phyloP scores from a whole-genome alignment of 2,888 invertebrate species.

The Eupithecia pulchellata region DNA sequence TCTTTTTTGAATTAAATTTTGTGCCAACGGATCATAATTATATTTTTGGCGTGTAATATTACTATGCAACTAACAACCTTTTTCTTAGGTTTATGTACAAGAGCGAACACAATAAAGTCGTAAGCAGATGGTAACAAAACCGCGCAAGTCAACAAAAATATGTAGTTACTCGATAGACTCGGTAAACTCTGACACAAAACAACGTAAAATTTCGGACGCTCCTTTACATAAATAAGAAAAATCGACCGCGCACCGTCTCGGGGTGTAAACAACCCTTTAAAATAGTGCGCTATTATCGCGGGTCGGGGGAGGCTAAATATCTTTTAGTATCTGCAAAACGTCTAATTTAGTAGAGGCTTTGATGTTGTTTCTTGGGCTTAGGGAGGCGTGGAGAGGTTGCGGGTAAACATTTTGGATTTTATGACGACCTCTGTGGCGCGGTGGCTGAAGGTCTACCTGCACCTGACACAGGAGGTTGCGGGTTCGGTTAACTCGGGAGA shows the following conservation, averaged over 20 bases:
- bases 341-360: conserved; percentile 77
- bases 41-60: too few species aligned
- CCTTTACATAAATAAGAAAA: conserved; percentile 47
- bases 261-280: conserved; percentile 79
- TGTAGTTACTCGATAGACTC: conserved; percentile 7
- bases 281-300: conserved; percentile 69
- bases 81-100: background rate
- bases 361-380: conserved; percentile 62
- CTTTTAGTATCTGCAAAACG: conserved; percentile 82
- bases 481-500: too few species aligned
- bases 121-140: background rate
- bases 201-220: conserved; percentile 36
- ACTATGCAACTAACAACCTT: too few species aligned
- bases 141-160: background rate
- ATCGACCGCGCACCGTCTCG: conserved; percentile 51
- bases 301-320: conserved; percentile 67
- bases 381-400: conserved; percentile 48
- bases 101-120: background rate
- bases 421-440: too few species aligned
- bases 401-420: background rate
- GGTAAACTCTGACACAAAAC: conserved; percentile 23
- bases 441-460: too few species aligned
- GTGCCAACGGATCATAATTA: too few species aligned
- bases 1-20: too few species aligned
- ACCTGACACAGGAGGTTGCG: too few species aligned